Percentiles rank a stretch among this genome's conserved stretches.
Evolutionary conservation across 1,140 invertebrate genomes (phyloP).

Genomic region (Ceratosolen fusciceps): DNA sequence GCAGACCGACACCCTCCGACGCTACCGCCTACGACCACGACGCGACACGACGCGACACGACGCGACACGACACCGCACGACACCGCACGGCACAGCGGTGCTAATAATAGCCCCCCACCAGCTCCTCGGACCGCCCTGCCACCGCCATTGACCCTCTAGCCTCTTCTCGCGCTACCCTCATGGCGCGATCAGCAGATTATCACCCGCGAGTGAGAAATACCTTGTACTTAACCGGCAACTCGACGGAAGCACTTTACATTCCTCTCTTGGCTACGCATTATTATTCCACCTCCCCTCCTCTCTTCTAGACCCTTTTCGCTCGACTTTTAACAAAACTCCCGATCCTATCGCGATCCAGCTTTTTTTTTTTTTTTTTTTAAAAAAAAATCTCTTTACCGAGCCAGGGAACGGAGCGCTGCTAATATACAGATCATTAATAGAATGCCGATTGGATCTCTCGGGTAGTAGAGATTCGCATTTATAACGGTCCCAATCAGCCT

Average conservation of each 20-base stretch:
- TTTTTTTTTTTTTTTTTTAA: too few relatives aligned
- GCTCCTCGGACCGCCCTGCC: too few relatives aligned
- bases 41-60: too few relatives aligned
- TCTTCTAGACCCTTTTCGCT: neutral
- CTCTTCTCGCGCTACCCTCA: neutral
- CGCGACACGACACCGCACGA: too few relatives aligned
- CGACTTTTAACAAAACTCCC: neutral
- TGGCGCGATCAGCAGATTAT: slow-evolving; percentile 22
- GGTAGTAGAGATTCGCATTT: neutral
- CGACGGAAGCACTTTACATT: slow-evolving; percentile 3
- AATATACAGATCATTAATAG: slow-evolving; percentile 12
- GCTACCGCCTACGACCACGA: too few relatives aligned
- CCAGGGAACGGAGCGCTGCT: too few relatives aligned
- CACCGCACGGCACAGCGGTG: too few relatives aligned
- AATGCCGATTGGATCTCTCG: neutral
- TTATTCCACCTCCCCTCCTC: neutral
- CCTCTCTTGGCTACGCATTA: neutral
- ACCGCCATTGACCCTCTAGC: neutral
- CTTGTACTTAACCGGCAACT: neutral
- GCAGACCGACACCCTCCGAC: too few relatives aligned
- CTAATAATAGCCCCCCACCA: too few relatives aligned
- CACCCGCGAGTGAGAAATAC: slow-evolving; percentile 28
- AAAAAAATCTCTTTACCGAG: too few relatives aligned
- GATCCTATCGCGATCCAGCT: neutral
- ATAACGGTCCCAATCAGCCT: neutral